Evolutionary conservation across 2,113 vertebrate genomes (phyloP), one percentile per base, ranked within the genome.

Genomic region (Nerophis lumbriciformis): DNA sequence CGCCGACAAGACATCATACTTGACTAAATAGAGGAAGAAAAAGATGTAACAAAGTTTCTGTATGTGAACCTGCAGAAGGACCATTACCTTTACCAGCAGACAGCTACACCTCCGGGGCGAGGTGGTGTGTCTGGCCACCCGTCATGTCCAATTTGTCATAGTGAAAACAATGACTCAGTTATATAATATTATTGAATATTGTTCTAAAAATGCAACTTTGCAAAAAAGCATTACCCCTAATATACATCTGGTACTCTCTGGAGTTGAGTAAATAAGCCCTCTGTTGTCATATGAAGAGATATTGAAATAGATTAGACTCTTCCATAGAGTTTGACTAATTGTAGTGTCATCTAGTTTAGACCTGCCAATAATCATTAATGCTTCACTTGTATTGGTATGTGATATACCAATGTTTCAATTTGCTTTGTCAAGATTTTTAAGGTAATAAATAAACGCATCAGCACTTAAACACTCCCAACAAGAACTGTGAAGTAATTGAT

Each of bases 401-500:
- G 69, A 69, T 77, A 54, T 61, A 53, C 56, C 35, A 10, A 73
- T 59, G 68, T 63, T 54, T 50, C 21, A 13, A 48, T 64, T 49
- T 44, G 36, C 49, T 38, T 54, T 19, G 45, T 55, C 21, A 37
- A 37, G 47, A 21, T 56, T 44, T 57, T 35, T 63, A 44, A 39
- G 16, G 57, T 67, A 37, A 56, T 61, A 51, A 67, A 37, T 69
- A 63, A 59, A 48, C 52, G 56, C 13, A 44, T 39, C 61, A 39
- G 50, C 14, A 16, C 12, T 48, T 57, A 66, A 54, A 28, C 55
- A 50, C n/a, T 62, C 51, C 14, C 53, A 36, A 66, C 45, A n/a
- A 67, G 35, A 56, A 37, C 48, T 70, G 52, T n/a, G 37, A 59
- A 39, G 61, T 65, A 71, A 69, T 61, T 72, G 72, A 63, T 64